These are phyloP conservation scores for Nymphalis io DNA, from an alignment of 1,140 invertebrate genomes.

Conservation along the genomic window DNA sequence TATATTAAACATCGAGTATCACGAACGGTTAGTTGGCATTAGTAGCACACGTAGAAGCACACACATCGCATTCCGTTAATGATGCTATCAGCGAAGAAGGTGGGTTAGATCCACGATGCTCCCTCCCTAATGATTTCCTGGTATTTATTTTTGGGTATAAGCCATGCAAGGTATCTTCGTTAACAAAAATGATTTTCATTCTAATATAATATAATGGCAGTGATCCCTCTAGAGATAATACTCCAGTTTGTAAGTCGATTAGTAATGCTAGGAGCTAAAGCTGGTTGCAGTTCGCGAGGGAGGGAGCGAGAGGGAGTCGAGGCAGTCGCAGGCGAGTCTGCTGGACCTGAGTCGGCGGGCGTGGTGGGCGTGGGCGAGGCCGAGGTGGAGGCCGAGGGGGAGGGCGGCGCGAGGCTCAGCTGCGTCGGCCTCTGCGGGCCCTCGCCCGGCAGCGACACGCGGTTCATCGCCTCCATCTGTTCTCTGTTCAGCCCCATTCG, in stretches of 20 bases:
- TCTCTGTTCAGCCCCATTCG: constrained; percentile 81
- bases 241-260: background rate
- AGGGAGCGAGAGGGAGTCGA: constrained; percentile 43
- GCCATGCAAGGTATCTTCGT: constrained; percentile 31
- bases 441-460: constrained; percentile 61
- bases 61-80: constrained; percentile 69
- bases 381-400: constrained; percentile 62
- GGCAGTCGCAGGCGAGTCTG: constrained; percentile 26
- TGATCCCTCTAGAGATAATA: too few relatives aligned
- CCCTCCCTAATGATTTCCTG: constrained; percentile 39
- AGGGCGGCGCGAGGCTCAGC: constrained; percentile 69
- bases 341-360: constrained; percentile 78
- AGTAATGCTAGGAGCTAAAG: background rate
- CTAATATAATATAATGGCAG: too few relatives aligned
- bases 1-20: constrained; percentile 58
- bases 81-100: constrained; percentile 52
- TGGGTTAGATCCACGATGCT: constrained; percentile 56
- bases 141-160: constrained; percentile 13
- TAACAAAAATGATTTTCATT: background rate
- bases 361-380: constrained; percentile 77
- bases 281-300: constrained; percentile 22
- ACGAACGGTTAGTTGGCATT: constrained; percentile 69
- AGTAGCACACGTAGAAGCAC: constrained; percentile 75
- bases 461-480: constrained; percentile 80
- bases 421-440: constrained; percentile 67